Evolutionary conservation across 2,113 vertebrate species (phyloP).

Genomic region (Bostrychus sinensis): DNA sequence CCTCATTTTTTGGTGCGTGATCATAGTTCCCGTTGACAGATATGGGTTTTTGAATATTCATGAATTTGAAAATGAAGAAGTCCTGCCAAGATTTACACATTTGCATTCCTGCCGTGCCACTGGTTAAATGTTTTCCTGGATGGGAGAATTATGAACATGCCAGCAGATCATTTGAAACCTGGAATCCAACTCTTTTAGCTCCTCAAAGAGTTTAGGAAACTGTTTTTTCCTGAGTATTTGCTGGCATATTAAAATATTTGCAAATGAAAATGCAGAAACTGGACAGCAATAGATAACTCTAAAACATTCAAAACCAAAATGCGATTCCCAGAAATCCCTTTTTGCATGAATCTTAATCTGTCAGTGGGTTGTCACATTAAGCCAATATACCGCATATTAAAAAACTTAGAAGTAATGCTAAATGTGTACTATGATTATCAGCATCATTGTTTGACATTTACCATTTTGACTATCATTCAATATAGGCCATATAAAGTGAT

Average conservation of each 20-base stretch:
- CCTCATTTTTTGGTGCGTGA: conserved; percentile 1
- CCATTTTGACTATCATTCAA: no score
- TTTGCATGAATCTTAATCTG: no score
- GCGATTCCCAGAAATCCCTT: no score
- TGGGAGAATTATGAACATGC: background rate
- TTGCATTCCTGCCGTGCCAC: background rate
- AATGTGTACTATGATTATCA: no score
- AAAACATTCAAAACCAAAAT: no score
- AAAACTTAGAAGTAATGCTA: no score
- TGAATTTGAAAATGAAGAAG: conserved; percentile 3
- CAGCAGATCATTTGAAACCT: conserved; percentile 2
- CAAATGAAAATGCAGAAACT: background rate
- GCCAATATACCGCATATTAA: no score
- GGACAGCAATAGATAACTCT: no score
- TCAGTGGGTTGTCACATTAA: no score
- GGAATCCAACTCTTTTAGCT: background rate
- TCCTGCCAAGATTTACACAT: background rate
- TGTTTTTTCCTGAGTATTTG: background rate
- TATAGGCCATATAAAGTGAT: no score
- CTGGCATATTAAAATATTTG: no score
- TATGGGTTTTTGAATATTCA: conserved; percentile 7
- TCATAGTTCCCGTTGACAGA: conserved; percentile 5
- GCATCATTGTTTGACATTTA: no score
- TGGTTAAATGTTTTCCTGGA: conserved; percentile 4
- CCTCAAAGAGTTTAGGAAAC: background rate